These are phyloP conservation scores for Psettodes erumei DNA, from an alignment of 2,113 vertebrate species.

Conservation along the genomic window DNA sequence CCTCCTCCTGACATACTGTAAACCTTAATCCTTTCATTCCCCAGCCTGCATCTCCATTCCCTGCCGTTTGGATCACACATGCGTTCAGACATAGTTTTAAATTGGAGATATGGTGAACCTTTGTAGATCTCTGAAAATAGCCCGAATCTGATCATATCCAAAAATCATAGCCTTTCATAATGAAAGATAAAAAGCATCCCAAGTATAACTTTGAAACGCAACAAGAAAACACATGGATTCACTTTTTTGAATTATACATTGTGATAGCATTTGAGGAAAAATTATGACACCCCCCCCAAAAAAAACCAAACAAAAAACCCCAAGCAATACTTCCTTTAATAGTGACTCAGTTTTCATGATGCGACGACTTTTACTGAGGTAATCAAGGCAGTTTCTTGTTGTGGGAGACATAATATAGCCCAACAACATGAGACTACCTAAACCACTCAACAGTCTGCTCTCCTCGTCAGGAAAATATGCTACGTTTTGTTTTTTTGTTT, in stretches of 20 bases:
- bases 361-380: constrained; percentile 95
- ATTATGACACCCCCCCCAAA: too few relatives aligned
- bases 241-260: constrained; percentile 6
- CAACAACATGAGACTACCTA: constrained; percentile 99
- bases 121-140: background rate
- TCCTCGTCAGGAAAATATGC: constrained; percentile 40
- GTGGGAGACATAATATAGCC: constrained; percentile 91
- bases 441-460: constrained; percentile 92
- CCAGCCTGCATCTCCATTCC: constrained; percentile 18
- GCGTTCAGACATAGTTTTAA: background rate
- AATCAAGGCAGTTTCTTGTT: constrained; percentile 99
- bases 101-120: background rate
- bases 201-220: constrained; percentile 42
- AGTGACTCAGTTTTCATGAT: constrained; percentile 64
- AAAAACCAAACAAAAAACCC: background rate
- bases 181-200: background rate
- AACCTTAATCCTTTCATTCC: constrained; percentile 42
- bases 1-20: constrained; percentile 33
- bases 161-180: background rate
- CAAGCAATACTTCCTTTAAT: constrained; percentile 31
- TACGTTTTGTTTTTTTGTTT: background rate
- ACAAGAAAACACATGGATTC: constrained; percentile 39
- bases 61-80: constrained; percentile 7
- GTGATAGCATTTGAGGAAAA: constrained; percentile 11
- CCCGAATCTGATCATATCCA: background rate